These are phyloP conservation scores for Siderastrea radians DNA, from an alignment of 92 coral and sea anemone species.

Conservation along the genomic window DNA sequence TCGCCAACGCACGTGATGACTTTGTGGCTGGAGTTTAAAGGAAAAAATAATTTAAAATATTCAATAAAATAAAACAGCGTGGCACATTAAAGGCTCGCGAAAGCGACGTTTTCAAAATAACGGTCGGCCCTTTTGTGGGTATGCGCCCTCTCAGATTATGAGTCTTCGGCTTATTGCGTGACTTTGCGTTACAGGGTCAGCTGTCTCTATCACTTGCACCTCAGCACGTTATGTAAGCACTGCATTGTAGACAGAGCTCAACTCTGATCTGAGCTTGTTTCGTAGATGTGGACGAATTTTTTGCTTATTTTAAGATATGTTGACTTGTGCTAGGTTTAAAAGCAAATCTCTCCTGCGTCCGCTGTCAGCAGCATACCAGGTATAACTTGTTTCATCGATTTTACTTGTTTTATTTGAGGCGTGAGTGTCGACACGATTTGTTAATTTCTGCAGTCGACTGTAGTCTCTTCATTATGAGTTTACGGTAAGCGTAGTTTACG, in stretches of 20 bases:
- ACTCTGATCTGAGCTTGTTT: neutral
- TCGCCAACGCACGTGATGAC: too few relatives aligned
- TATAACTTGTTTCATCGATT: neutral
- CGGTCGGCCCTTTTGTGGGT: too few relatives aligned
- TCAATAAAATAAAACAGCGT: too few relatives aligned
- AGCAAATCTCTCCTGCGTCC: conserved; percentile 41
- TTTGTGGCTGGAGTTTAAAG: too few relatives aligned
- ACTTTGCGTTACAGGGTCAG: conserved; percentile 4
- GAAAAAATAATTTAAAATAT: too few relatives aligned
- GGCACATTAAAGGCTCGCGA: too few relatives aligned
- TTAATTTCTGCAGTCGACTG: neutral
- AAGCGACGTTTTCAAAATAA: too few relatives aligned
- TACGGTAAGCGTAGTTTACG: neutral
- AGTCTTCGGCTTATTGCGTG: neutral
- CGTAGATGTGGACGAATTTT: neutral
- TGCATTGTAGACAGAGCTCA: neutral
- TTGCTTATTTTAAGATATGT: conserved; percentile 39
- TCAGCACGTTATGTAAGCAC: neutral
- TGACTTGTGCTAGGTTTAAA: conserved; percentile 61
- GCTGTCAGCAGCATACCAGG: conserved; percentile 64
- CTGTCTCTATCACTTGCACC: neutral
- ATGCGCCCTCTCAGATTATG: too few relatives aligned
- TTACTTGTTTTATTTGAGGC: neutral
- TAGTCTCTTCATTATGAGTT: too few relatives aligned
- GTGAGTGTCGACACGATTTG: conserved; percentile 5